A percentile compares a stretch with the other conserved stretches of the same genome.
Conservation (phyloP, 1,140 invertebrate species). For the Hylaeus volcanicus region DNA sequence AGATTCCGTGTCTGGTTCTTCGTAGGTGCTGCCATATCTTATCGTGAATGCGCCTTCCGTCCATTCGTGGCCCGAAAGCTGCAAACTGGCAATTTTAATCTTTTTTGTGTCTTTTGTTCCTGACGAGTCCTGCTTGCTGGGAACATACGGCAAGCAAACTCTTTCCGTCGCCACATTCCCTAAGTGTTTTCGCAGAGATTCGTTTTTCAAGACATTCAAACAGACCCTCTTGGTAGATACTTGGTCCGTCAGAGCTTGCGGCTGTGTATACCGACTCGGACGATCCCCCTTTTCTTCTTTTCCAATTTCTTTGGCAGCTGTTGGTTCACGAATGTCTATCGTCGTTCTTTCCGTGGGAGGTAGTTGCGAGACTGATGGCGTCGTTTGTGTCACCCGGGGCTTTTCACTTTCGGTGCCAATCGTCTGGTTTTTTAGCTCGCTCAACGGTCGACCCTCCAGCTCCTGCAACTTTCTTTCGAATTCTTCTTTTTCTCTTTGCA, state of each 20-base stretch:
- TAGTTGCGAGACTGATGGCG: slow-evolving; percentile 9
- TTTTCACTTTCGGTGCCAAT: too few species aligned
- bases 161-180: background rate
- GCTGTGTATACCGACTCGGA: too few species aligned
- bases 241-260: too few species aligned
- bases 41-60: background rate
- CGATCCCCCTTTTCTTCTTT: too few species aligned
- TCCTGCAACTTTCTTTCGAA: background rate
- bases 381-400: background rate
- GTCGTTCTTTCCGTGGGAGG: slow-evolving; percentile 17
- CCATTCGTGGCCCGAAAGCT: background rate
- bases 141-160: slow-evolving; percentile 7
- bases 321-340: slow-evolving; percentile 1
- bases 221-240: background rate
- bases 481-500: background rate
- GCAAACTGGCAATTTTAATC: background rate
- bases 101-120: too few species aligned
- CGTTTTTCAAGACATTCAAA: background rate
- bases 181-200: background rate
- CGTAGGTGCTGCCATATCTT: background rate
- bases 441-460: background rate
- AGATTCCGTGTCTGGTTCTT: background rate
- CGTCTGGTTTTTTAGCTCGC: background rate
- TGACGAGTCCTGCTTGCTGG: too few species aligned
- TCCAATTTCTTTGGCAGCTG: background rate